Base-by-base conservation (phyloP, 1,140 invertebrate genomes). In the Drosophila novamexicana region DNA sequence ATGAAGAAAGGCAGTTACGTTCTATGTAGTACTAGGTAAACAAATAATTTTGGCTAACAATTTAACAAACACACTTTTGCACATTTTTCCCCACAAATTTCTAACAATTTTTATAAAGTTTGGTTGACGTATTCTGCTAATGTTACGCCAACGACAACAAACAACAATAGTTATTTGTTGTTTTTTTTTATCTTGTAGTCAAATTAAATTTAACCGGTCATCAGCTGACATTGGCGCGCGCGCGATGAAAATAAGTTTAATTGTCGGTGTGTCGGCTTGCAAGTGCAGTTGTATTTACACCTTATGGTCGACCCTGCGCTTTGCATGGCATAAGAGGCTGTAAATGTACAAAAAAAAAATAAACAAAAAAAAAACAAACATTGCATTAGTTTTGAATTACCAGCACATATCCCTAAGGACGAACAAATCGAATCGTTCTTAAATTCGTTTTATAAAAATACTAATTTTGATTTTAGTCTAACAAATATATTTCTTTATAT, bases 31-130 rank as follows among this genome's bases (percentile, higher is more conserved):
- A 88, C 73, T 88, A 83, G 32, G 76, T 89, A 80, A 84, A 88
- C 85, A 89, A 89, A 77, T 83, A 89, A 77, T 89, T 88, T 88
- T 88, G 83, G 77, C 79, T 83, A 83, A 88, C 83, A 80, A 77
- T 88, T 88, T 83, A 68, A 89, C 80, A 84, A 81, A 83, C 80
- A 88, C 84, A 89, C 85, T 78, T 78, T 88, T 81, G 70, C 77
- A 89, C 77, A 89, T 81, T 88, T 74, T 89, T 89, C 54, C 85
- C 70, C 71, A 70, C 52, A 64, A 64, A 70, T 58, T 70, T 69
- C 42, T 50, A 72, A 67, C 72, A 67, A 45, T 62, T 78, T 76
- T 57, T 67, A 49, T 69, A 64, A 69, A 62, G 69, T 73, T 70
- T 67, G 14, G 39, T 57, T 81, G 69, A 81, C 79, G 73, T 82